Evolutionary conservation across 2,797 vertebrate genomes (phyloP), one percentile per base, ranked within the genome.

Genomic region (Champsocephalus gunnari): DNA sequence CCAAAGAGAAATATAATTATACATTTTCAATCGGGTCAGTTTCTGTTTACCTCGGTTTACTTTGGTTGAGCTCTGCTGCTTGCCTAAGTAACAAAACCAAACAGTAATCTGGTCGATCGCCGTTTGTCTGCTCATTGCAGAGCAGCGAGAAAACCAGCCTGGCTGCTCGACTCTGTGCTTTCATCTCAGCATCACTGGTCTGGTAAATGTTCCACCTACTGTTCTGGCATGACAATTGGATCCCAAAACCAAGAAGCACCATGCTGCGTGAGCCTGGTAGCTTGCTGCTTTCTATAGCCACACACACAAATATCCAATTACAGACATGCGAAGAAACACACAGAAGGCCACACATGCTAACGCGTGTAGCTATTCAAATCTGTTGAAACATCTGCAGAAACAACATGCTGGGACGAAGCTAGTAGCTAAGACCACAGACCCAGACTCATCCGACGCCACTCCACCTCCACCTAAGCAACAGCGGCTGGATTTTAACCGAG

Each of bases 111-210:
- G 59, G 79, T 74, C 19, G 64, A 69, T 73, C 12, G 6, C 13
- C 64, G 81, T 79, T 81, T 68, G 65, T 77, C 74, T 55, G 58
- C 68, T 82, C 73, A 51, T 55, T 0, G 19, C 77, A 32, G 65
- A 71, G 71, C 77, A 67, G 79, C 43, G 14, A 65, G 62, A 81
- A 80, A 77, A 67, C 55, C 71, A 65, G 49, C 38, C 41, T 13
- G 54, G 56, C 66, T 34, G 58, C 80, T 63, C 12, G 24, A 7
- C 34, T 47, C 63, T 70, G 62, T 34, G 70, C 83, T 87, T 86
- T 89, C 76, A 88, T 88, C 79, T 82, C 83, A 75, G 80, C 87
- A 73, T 75, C 75, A 21, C 73, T 70, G 81, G 53, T 79, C 34
- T 63, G 56, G 11, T 81, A 67, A 83, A 89, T 70, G 66, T 77